phyloP scores from a whole-genome alignment of 2,797 vertebrate genomes.

The Dendrocincla fuliginosa region DNA sequence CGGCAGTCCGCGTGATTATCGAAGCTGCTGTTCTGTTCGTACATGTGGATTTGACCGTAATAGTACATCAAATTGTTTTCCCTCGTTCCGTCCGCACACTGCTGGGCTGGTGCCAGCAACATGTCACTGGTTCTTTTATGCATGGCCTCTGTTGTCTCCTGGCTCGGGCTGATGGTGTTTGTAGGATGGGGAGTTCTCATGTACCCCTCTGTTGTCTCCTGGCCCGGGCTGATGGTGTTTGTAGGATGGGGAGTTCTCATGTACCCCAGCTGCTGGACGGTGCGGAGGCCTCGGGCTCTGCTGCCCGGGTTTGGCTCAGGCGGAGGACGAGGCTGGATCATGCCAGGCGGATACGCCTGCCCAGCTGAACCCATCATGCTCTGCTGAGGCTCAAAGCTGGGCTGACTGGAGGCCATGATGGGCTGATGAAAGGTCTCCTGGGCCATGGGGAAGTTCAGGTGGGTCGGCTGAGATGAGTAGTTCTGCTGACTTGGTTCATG shows the following conservation, averaged over 20 bases:
- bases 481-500: conserved; percentile 73
- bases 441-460: conserved; percentile 52
- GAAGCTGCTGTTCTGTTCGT: conserved; percentile 80
- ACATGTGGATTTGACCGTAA: conserved; percentile 91
- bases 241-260: conserved; percentile 75
- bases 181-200: conserved; percentile 75
- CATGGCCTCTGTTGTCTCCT: conserved; percentile 80
- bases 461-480: conserved; percentile 77
- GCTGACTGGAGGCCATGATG: conserved; percentile 75
- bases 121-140: conserved; percentile 78
- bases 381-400: conserved; percentile 79
- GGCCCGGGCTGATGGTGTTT: conserved; percentile 63
- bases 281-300: conserved; percentile 77
- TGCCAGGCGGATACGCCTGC: conserved; percentile 66
- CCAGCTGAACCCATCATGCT: conserved; percentile 29
- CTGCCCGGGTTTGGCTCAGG: conserved; percentile 79
- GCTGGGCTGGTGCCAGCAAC: conserved; percentile 55
- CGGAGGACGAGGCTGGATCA: conserved; percentile 88
- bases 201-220: conserved; percentile 82
- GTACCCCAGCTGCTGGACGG: conserved; percentile 80
- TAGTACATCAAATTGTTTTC: conserved; percentile 82
- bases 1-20: conserved; percentile 76
- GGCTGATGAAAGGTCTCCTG: conserved; percentile 76
- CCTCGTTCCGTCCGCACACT: conserved; percentile 59
- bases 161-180: conserved; percentile 62